phyloP scores from a whole-genome alignment of 2,888 invertebrate genomes.

The Macaria notata region DNA sequence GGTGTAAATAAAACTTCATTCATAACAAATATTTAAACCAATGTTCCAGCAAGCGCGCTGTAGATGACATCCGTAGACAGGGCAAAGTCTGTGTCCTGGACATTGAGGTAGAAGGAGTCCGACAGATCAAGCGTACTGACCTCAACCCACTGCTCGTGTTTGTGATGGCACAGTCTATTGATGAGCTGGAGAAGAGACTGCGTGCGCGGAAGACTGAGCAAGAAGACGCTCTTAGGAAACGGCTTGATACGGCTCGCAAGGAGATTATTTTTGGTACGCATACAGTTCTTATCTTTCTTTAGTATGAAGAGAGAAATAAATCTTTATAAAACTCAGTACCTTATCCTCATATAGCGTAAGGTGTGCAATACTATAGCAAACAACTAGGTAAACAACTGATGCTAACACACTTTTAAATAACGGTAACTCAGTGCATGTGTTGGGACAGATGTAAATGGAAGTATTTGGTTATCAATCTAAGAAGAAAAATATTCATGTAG shows the following conservation, averaged over 20 bases:
- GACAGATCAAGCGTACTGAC: slow-evolving; percentile 89
- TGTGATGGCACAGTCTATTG: slow-evolving; percentile 94
- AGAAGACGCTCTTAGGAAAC: slow-evolving; percentile 90
- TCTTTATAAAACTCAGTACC: too few relatives aligned
- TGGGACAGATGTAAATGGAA: too few relatives aligned
- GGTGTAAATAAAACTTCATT: background rate
- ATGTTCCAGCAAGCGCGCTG: slow-evolving; percentile 89
- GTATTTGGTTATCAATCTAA: too few relatives aligned
- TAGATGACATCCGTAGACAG: slow-evolving; percentile 88
- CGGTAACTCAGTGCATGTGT: too few relatives aligned
- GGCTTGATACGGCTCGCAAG: slow-evolving; percentile 88
- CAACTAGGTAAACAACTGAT: too few relatives aligned
- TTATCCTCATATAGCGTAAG: too few relatives aligned
- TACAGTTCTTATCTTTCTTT: too few relatives aligned
- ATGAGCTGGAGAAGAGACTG: slow-evolving; percentile 88
- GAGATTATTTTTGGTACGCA: slow-evolving; percentile 92
- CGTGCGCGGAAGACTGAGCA: slow-evolving; percentile 93
- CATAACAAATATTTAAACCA: background rate
- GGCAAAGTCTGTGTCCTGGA: slow-evolving; percentile 97
- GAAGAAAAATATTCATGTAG: too few relatives aligned
- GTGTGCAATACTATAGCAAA: too few relatives aligned
- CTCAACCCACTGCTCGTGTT: slow-evolving; percentile 93
- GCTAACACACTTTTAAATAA: too few relatives aligned
- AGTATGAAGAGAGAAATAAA: too few relatives aligned
- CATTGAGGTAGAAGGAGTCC: slow-evolving; percentile 97